phyloP scores from a whole-genome alignment of 2,888 invertebrate species.

The Caradrina clavipalpis region DNA sequence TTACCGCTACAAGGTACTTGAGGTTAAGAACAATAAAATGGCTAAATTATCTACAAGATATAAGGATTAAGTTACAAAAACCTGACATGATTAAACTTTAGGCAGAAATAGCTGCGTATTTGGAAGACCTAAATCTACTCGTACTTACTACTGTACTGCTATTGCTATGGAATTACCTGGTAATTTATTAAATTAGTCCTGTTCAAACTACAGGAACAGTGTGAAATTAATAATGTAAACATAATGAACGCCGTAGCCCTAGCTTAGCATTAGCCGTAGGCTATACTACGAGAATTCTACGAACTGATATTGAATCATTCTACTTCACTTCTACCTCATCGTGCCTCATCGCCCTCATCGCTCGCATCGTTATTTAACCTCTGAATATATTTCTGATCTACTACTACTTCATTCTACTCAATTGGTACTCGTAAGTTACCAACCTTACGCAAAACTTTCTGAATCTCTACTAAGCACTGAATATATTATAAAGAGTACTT shows the following conservation, averaged over 20 bases:
- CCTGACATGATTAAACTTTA: neutral
- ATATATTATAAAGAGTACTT: neutral
- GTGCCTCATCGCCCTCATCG: neutral
- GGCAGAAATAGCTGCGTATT: neutral
- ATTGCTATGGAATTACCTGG: neutral
- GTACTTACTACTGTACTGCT: too few species aligned
- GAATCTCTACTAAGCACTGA: neutral
- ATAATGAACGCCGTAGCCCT: neutral
- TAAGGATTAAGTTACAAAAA: neutral
- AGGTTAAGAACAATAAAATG: neutral
- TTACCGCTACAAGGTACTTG: neutral
- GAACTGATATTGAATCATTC: neutral
- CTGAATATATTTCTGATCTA: neutral
- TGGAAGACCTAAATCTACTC: neutral
- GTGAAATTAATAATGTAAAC: neutral
- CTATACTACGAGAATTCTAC: neutral
- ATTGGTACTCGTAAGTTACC: conserved; percentile 39
- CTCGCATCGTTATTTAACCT: neutral
- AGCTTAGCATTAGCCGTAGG: neutral
- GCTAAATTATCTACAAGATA: neutral
- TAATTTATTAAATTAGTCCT: neutral
- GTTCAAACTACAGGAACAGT: neutral
- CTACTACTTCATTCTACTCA: neutral
- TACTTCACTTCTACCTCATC: neutral
- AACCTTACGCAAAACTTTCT: conserved; percentile 2